Evolutionary conservation across 2,888 invertebrate genomes (phyloP).

Genomic region (Ennomos quercinarius): DNA sequence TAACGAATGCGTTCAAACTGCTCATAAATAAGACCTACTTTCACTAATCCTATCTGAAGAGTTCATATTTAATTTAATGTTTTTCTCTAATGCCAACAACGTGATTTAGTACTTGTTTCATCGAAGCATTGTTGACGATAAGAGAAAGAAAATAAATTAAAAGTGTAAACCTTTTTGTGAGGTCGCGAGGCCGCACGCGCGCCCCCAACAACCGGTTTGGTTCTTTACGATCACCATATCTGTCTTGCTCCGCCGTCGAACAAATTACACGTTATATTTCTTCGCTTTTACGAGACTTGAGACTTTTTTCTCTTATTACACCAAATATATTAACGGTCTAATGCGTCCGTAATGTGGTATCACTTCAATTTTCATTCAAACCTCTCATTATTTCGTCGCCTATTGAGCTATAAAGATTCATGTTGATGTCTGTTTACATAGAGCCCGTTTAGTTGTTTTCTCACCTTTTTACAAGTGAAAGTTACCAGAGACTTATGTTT

Average conservation of each 20-base stretch:
- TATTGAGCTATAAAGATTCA: slow-evolving; percentile 60
- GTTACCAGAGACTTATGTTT: slow-evolving; percentile 58
- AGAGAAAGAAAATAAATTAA: slow-evolving; percentile 72
- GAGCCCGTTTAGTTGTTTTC: slow-evolving; percentile 41
- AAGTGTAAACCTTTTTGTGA: slow-evolving; percentile 84
- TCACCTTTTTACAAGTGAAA: slow-evolving; percentile 58
- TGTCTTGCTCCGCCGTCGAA: slow-evolving; percentile 80
- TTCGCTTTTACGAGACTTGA: slow-evolving; percentile 81
- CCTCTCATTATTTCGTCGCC: slow-evolving; percentile 56
- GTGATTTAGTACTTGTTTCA: slow-evolving; percentile 76
- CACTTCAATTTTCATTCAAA: slow-evolving; percentile 66
- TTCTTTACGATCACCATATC: slow-evolving; percentile 84
- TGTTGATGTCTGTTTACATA: slow-evolving; percentile 60
- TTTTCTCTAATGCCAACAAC: slow-evolving; percentile 69
- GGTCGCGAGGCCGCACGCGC: slow-evolving; percentile 83
- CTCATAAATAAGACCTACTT: slow-evolving; percentile 46
- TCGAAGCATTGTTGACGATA: slow-evolving; percentile 76
- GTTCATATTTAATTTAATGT: slow-evolving; percentile 68
- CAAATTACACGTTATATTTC: slow-evolving; percentile 85
- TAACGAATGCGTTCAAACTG: slow-evolving; percentile 38
- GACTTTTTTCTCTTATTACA: slow-evolving; percentile 69
- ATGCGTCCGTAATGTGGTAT: slow-evolving; percentile 67
- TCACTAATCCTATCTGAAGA: slow-evolving; percentile 49
- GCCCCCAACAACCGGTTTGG: slow-evolving; percentile 75
- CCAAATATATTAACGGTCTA: slow-evolving; percentile 70